Percentiles rank a stretch among this genome's conserved stretches.
Conservation (phyloP, 1,140 invertebrate species). For the Drosophila pachea region DNA sequence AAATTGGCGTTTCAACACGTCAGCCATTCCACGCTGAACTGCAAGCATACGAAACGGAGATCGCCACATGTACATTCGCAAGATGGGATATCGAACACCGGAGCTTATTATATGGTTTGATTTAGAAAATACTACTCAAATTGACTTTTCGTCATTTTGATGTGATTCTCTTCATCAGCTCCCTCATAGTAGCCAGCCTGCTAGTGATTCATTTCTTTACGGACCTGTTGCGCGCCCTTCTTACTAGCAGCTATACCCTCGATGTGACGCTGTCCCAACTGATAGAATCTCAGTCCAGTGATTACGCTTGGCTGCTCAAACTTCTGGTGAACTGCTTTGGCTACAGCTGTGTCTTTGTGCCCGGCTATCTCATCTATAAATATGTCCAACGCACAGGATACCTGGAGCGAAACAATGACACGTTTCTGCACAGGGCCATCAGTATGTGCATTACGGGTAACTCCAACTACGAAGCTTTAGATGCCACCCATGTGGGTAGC, state of each 20-base stretch:
- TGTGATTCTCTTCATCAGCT: constrained; percentile 39
- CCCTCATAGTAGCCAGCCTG: constrained; percentile 64
- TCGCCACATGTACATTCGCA: constrained; percentile 51
- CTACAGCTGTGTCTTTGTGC: constrained; percentile 93
- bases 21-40: constrained; percentile 25
- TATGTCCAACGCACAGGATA: constrained; percentile 90
- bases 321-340: constrained; percentile 90
- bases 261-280: constrained; percentile 72
- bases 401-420: constrained; percentile 83
- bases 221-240: constrained; percentile 59
- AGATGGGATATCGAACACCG: constrained; percentile 59
- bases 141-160: no score
- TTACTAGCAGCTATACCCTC: constrained; percentile 60
- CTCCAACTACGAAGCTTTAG: constrained; percentile 45
- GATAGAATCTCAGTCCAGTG: constrained; percentile 68
- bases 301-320: constrained; percentile 88
- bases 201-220: constrained; percentile 75
- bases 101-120: constrained; percentile 73
- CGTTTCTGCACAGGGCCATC: constrained; percentile 81
- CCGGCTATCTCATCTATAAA: constrained; percentile 90
- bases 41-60: constrained; percentile 6
- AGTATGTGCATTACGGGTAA: constrained; percentile 84
- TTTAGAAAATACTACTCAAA: not conserved
- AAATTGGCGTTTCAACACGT: constrained; percentile 27
- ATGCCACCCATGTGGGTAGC: constrained; percentile 8